Base-by-base conservation (phyloP, 1,140 invertebrate species). In the Trachymyrmex septentrionalis region DNA sequence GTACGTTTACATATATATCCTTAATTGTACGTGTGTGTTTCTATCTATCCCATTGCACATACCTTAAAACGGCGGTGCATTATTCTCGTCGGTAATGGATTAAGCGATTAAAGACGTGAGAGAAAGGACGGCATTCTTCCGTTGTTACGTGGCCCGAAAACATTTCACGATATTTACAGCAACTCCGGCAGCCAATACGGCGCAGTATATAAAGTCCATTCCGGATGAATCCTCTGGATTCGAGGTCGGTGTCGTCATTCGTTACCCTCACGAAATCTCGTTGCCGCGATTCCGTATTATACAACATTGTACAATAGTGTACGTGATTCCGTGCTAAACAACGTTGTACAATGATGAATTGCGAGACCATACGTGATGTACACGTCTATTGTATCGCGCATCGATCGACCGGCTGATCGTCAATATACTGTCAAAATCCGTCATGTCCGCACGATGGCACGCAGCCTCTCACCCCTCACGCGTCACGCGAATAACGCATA, bases 81-180 rank as follows among this genome's bases (percentile, higher is more conserved):
- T 75, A 75, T 24, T 69, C 66, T 24, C 16, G 2, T 16, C 61
- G 21, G 16, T 71, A 57, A 82, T 30, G 34, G 34, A 82, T 82
- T 72, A 82, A 82, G 10, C 21, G 66, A 72, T 72, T 82, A 72
- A 34, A 59, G 53, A 48, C 38, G 55, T 61, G 34, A 38, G 53
- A 50, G 44, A 19, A 27, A 69, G 24, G 21, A 59, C 24, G 19
- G 59, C 24, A 61, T 48, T 72, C 67, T 24, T 82, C 50, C 10
- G 38, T 61, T 50, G 27, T 73, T 82, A 82, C 78, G 53, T 44
- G n/a, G 5, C 30, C 27, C 21, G 14, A 38, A 21, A 44, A 24
- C 12, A 69, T 69, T 38, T 57, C 24, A 30, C 30, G 19, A 24
- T 44, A 48, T 48, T 48, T 48, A 48, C 48, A 10, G 48, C 10